phyloP scores from a whole-genome alignment of 2,797 vertebrate genomes.

The Hemibagrus guttatus region DNA sequence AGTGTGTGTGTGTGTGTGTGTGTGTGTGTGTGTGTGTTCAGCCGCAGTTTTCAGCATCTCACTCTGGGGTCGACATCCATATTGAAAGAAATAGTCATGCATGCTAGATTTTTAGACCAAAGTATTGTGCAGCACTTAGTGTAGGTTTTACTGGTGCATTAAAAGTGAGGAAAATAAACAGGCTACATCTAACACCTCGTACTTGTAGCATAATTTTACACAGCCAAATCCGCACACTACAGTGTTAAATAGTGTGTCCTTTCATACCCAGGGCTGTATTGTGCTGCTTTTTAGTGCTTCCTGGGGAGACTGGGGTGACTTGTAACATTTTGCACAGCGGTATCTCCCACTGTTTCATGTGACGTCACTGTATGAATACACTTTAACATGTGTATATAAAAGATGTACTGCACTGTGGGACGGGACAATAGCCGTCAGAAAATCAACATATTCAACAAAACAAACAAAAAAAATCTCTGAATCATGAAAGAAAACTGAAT shows the following conservation, averaged over 20 bases:
- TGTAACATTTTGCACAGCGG: too few species aligned
- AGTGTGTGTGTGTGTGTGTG: conserved; percentile 6
- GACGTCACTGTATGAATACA: not conserved
- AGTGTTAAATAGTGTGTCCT: not conserved
- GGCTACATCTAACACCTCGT: not conserved
- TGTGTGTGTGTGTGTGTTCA: not conserved
- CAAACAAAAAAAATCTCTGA: not conserved
- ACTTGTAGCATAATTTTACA: not conserved
- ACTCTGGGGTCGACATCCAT: not conserved
- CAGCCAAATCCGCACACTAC: not conserved
- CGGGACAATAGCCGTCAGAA: not conserved
- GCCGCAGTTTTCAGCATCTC: conserved; percentile 1
- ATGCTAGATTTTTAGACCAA: not conserved
- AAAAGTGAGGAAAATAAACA: not conserved
- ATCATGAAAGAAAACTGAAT: not conserved
- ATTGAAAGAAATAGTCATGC: not conserved
- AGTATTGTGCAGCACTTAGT: not conserved
- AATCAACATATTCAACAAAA: not conserved
- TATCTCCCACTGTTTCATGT: not conserved
- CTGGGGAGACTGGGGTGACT: too few species aligned
- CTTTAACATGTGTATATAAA: not conserved
- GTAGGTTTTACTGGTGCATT: not conserved
- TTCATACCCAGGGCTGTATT: not conserved
- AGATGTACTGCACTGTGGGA: not conserved
- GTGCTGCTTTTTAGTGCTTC: not conserved